A percentile compares a stretch with the other conserved stretches of the same genome.
phyloP scores from a whole-genome alignment of 2,113 vertebrate species.

The Chauna torquata region DNA sequence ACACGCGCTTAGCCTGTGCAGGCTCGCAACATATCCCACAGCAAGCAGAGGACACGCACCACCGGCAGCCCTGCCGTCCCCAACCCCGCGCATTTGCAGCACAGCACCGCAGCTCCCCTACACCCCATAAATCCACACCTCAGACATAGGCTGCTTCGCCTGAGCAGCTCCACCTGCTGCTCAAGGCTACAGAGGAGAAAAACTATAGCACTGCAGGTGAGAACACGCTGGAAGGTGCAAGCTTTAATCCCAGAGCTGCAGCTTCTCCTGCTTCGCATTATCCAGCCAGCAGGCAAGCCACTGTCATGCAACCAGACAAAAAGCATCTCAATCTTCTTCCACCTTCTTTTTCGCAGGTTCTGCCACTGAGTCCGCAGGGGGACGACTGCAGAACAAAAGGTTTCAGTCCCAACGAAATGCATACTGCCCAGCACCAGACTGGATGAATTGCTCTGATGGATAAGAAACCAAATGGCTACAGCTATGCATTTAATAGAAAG shows the following conservation, averaged over 20 bases:
- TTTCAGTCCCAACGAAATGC: background rate
- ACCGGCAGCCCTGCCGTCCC: too few relatives aligned
- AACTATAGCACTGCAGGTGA: background rate
- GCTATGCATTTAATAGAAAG: background rate
- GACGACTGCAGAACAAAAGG: fast-evolving
- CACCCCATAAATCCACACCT: too few relatives aligned
- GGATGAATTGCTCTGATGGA: background rate
- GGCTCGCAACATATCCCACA: too few relatives aligned
- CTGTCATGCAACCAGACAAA: background rate
- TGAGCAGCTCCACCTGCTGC: too few relatives aligned
- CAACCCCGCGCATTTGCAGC: too few relatives aligned
- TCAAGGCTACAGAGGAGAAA: background rate
- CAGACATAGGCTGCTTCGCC: too few relatives aligned
- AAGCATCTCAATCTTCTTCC: background rate
- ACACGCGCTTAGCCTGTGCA: too few relatives aligned
- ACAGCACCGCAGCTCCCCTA: too few relatives aligned
- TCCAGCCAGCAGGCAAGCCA: background rate
- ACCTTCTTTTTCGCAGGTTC: background rate
- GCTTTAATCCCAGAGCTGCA: background rate
- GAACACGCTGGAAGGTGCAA: background rate
- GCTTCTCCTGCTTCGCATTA: background rate
- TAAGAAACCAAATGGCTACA: background rate
- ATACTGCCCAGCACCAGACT: background rate
- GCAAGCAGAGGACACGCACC: too few relatives aligned
- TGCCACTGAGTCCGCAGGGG: background rate